Evolutionary conservation across 2,113 vertebrate species (phyloP), one percentile per base, ranked within the genome.

Genomic region (Chrysochloris asiatica): DNA sequence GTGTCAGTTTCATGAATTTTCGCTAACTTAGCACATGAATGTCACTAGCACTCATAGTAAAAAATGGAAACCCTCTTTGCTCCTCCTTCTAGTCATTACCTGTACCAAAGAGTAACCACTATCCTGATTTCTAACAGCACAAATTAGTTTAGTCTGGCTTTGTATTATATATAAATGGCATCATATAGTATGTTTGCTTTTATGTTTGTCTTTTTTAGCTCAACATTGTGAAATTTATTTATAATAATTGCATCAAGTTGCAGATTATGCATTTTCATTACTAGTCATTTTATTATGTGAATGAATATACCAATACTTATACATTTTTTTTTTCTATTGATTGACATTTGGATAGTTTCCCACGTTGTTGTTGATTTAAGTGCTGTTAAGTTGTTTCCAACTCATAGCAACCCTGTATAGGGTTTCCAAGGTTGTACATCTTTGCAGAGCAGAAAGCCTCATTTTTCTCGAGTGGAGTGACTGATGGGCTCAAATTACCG

Each of bases 151-250:
- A n/a, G n/a, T n/a, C n/a, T n/a, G n/a, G n/a, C n/a, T n/a, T 43
- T 86, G 43, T 14, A 86, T 59, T 87, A 81, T 87, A 81, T 81
- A 10, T 80, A 52, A 87, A 45, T 80, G 81, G 50, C n/a, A 26
- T 88, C 38, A 14, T 54, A 72, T 16, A 63, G 45, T 89, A 69
- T 52, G 8, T 77, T 43, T 83, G 30, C 14, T 63, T 65, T 90
- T 79, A 36, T 84, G 59, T 76, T 38, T 86, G 43, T 4, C 38
- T 83, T 90, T 47, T 86, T 84, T 89, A 93, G 43, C 45, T 71
- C 54, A 82, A 43, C 26, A 28, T 92, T 89, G 47, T 93, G 88
- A 94, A 47, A 54, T 91, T 63, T 69, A 79, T 84, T 36, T 30
- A 3, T 77, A 21, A 52, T 56, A 7, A n/a, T 90, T 90, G 28